A percentile compares a stretch with the other conserved stretches of the same genome.
These are phyloP conservation scores for Turritopsis rubra DNA, from an alignment of 30 jellyfish, hydroid and myxozoan species.

Conservation along the genomic window DNA sequence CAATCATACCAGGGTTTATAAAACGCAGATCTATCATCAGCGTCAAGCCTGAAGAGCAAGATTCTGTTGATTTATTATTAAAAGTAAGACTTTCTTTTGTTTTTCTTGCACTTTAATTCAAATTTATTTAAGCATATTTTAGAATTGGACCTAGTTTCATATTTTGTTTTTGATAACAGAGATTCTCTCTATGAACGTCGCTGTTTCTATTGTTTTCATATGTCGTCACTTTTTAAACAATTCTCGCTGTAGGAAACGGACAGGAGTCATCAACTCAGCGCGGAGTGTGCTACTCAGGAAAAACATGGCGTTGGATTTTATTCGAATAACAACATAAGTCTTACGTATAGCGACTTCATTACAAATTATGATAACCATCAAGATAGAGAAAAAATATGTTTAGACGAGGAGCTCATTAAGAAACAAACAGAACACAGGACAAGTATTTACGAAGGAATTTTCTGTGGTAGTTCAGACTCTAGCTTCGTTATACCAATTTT, in stretches of 20 bases:
- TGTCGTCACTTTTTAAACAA: constrained; percentile 30
- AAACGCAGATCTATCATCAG: constrained; percentile 15
- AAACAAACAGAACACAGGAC: constrained; percentile 1
- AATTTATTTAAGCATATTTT: constrained; percentile 2
- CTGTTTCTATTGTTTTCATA: constrained; percentile 14
- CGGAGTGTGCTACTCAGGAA: constrained; percentile 28
- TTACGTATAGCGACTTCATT: neutral
- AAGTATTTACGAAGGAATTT: constrained; percentile 26
- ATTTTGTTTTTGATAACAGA: constrained; percentile 14
- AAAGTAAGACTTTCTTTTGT: constrained; percentile 3
- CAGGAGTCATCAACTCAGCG: constrained; percentile 14
- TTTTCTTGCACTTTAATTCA: neutral
- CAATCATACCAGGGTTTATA: constrained; percentile 27
- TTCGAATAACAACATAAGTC: neutral
- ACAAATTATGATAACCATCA: neutral
- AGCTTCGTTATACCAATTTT: neutral
- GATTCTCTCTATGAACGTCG: constrained; percentile 17
- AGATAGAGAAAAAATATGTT: constrained; percentile 3
- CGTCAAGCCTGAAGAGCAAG: neutral
- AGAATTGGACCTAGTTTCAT: constrained; percentile 16
- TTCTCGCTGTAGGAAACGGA: constrained; percentile 29
- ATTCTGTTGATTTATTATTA: constrained; percentile 5
- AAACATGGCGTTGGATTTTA: constrained; percentile 11
- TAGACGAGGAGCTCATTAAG: constrained; percentile 10
- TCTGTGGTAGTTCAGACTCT: constrained; percentile 16